Percentiles rank a stretch among this genome's conserved stretches.
These are phyloP conservation scores for Eurosta solidaginis DNA, from an alignment of 1,140 invertebrate genomes.

Conservation along the genomic window DNA sequence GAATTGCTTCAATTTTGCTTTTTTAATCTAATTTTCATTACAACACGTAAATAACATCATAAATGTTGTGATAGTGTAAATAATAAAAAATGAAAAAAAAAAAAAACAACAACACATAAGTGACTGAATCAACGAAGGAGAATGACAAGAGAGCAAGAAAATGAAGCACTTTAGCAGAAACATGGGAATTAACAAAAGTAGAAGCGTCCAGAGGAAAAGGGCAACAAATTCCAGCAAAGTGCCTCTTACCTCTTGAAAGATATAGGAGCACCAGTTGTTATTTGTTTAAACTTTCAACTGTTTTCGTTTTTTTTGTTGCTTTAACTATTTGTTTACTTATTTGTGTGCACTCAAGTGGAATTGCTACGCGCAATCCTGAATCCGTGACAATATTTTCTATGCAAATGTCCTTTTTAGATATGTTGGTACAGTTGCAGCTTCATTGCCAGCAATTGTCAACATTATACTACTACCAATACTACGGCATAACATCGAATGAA, in stretches of 20 bases:
- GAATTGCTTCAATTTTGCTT: constrained; percentile 13
- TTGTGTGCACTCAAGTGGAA: neutral
- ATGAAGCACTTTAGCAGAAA: neutral
- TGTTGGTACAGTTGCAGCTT: neutral
- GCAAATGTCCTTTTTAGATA: neutral
- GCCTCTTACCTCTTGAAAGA: too few species aligned
- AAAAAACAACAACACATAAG: neutral
- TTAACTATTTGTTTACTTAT: neutral
- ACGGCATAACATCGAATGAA: neutral
- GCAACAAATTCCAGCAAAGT: neutral
- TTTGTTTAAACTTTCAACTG: neutral
- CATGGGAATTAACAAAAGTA: neutral
- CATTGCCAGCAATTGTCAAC: constrained; percentile 22
- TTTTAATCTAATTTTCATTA: constrained; percentile 34
- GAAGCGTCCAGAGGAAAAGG: neutral
- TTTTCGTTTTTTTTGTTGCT: too few species aligned
- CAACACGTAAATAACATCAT: constrained; percentile 34
- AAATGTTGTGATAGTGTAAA: neutral
- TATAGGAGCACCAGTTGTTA: neutral
- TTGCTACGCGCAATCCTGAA: constrained; percentile 12
- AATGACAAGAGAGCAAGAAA: too few species aligned
- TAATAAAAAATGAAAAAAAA: too few species aligned
- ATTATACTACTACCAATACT: neutral
- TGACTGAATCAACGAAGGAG: neutral
- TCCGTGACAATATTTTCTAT: neutral